Conservation (phyloP, 2,797 vertebrate species). For the Adelosebastes latens region DNA sequence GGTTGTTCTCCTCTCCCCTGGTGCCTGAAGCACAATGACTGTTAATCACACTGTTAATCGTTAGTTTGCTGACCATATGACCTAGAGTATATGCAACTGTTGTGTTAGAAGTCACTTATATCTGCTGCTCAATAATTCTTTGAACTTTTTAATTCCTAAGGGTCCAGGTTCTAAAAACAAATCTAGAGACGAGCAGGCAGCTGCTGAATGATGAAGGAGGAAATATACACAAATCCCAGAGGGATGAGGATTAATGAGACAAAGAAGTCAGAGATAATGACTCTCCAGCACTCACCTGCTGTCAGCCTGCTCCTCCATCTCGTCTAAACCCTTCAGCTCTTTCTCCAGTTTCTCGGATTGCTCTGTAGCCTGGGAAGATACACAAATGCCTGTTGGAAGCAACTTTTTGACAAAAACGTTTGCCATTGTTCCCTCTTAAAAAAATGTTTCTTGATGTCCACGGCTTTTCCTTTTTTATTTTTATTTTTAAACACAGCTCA, state of each 20-base stretch:
- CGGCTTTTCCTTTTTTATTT: background rate
- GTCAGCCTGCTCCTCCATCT: constrained; percentile 89
- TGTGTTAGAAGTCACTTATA: background rate
- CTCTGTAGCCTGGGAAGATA: constrained; percentile 81
- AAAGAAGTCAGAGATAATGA: background rate
- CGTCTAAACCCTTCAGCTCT: constrained; percentile 86
- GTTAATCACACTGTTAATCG: no score
- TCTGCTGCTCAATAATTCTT: background rate
- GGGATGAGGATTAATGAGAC: background rate
- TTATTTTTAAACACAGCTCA: background rate
- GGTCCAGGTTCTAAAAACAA: background rate
- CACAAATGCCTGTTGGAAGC: background rate
- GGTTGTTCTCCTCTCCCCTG: no score
- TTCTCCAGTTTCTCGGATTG: constrained; percentile 83
- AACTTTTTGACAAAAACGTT: background rate
- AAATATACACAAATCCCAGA: background rate
- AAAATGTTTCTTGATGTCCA: background rate
- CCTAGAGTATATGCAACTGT: no score
- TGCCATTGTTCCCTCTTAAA: background rate
- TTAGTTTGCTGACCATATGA: no score
- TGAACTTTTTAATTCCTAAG: background rate
- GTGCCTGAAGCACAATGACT: no score
- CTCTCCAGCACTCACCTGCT: constrained; percentile 76
- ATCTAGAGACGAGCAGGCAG: background rate
- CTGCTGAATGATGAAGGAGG: background rate